Evolutionary conservation across 1,140 invertebrate species (phyloP), one percentile per base, ranked within the genome.

Genomic region (Vollenhovia emeryi): DNA sequence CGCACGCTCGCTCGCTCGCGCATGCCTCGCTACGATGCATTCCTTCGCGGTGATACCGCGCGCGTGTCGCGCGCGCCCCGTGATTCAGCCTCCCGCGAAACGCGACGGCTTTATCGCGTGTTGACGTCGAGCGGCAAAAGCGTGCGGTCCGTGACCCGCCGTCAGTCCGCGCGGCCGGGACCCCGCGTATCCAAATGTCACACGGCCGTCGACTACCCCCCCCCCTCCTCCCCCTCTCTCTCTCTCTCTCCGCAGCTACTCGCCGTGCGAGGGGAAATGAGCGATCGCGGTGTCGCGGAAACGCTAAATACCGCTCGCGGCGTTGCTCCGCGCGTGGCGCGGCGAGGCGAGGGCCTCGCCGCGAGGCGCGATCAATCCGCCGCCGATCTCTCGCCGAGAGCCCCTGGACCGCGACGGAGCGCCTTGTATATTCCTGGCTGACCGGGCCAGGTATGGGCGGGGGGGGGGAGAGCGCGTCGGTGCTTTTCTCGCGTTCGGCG

Each of bases 121-220:
- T 90, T 90, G 15, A 4, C 45, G 45, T 48, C 15, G 52, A 55
- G 21, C 21, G 52, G n/a, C 52, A n/a, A 7, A 7, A n/a, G n/a
- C n/a, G 50, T 30, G 64, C 80, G 85, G 71, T 89, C 88, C 87
- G 74, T 87, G 88, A 89, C 87, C 88, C 83, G 75, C 88, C 83
- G 75, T 75, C 86, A 87, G 87, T 90, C 80, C 45, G 69, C 43
- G 60, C 55, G 52, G 30, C 60, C 30, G 55, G 76, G 52, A 48
- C 83, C 84, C 73, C 76, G 60, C 59, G 71, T 36, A 24, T 36
- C 80, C 87, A 88, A 89, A 80, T 90, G 88, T 90, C 85, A 89
- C 15, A 59, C 55, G n/a, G 87, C 82, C 87, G 86, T 88, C 82
- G 84, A 24, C 27, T 62, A 60, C 84, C 62, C 48, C 3, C 40